These are phyloP conservation scores for Isichthys henryi DNA, from an alignment of 2,113 vertebrate species.

Conservation along the genomic window DNA sequence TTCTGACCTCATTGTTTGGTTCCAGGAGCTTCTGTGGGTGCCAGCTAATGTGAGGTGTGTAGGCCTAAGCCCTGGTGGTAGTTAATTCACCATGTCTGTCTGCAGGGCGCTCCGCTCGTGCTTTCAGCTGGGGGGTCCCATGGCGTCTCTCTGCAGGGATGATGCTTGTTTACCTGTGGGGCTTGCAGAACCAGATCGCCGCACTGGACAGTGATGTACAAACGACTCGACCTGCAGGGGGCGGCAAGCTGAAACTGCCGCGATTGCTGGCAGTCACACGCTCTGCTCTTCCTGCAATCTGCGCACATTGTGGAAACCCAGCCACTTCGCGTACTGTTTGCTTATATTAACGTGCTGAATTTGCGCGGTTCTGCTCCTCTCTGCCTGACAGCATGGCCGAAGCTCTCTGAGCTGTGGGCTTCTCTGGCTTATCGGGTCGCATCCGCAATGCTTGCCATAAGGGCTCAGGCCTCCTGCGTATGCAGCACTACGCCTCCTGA, in stretches of 20 bases:
- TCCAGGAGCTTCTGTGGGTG: not conserved
- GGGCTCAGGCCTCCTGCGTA: not conserved
- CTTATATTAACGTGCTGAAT: not conserved
- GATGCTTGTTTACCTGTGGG: not conserved
- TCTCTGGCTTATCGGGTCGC: not conserved
- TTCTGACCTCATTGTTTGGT: not conserved
- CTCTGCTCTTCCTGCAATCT: not conserved
- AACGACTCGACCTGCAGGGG: not conserved
- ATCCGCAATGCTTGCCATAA: not conserved
- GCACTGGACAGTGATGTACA: not conserved
- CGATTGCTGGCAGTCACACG: not conserved
- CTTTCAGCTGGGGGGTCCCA: not conserved
- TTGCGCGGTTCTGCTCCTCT: not conserved
- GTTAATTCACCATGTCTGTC: not conserved
- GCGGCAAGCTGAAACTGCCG: not conserved
- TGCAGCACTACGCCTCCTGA: constrained; percentile 28
- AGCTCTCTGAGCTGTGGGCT: not conserved
- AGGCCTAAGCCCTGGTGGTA: not conserved
- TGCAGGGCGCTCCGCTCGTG: not conserved
- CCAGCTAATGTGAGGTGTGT: not conserved
- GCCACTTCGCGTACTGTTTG: not conserved
- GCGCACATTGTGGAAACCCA: not conserved
- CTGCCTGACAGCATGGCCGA: not conserved
- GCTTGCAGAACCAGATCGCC: not conserved
- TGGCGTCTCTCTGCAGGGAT: not conserved